These are phyloP conservation scores for Chymomyza costata DNA, from an alignment of 1,140 invertebrate species.

Conservation along the genomic window DNA sequence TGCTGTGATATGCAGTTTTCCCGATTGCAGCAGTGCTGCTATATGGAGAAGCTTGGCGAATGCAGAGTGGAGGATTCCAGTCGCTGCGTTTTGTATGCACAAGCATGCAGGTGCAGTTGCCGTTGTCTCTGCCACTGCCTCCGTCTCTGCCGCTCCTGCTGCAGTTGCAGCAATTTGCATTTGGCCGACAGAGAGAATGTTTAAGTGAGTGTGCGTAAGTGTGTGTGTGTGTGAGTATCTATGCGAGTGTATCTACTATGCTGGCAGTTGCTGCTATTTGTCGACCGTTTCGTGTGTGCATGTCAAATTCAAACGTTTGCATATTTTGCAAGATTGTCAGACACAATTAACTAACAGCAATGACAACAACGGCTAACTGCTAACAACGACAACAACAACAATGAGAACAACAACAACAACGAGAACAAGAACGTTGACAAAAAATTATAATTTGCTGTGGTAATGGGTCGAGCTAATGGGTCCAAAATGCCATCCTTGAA, in stretches of 20 bases:
- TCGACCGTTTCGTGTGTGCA: constrained; percentile 68
- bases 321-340: constrained; percentile 69
- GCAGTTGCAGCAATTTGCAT: constrained; percentile 12
- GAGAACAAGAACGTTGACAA: constrained; percentile 33
- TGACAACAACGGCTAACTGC: constrained; percentile 21
- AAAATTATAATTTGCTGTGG: constrained; percentile 68
- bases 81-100: constrained; percentile 55
- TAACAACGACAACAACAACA: constrained; percentile 5
- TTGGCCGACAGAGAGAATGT: neutral
- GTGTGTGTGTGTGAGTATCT: constrained; percentile 2
- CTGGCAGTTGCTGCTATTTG: constrained; percentile 57
- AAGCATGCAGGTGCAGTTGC: constrained; percentile 63
- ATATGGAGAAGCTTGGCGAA: too few species aligned
- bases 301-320: constrained; percentile 71
- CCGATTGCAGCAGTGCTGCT: constrained; percentile 10
- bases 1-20: constrained; percentile 63
- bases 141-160: too few species aligned
- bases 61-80: constrained; percentile 35
- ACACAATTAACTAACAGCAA: constrained; percentile 66
- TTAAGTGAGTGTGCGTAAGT: constrained; percentile 1
- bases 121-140: constrained; percentile 52
- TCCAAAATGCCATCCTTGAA: constrained; percentile 22
- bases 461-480: constrained; percentile 57
- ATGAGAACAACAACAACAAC: constrained; percentile 10
- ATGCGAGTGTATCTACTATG: constrained; percentile 39